These are phyloP conservation scores for Grapholita molesta DNA, from an alignment of 1,140 invertebrate species.

Conservation along the genomic window DNA sequence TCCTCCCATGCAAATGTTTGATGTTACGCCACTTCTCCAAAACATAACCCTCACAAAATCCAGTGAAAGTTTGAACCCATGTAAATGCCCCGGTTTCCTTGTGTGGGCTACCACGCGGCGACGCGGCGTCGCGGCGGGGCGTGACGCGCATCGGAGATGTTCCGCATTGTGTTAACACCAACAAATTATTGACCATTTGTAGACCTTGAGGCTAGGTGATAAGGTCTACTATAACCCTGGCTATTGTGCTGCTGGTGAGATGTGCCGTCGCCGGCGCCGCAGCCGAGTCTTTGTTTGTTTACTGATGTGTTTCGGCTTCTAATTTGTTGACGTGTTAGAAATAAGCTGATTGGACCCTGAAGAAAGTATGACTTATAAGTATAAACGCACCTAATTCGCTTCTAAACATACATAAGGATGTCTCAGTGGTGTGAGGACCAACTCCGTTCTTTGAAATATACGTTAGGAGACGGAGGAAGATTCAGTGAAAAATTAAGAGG, in stretches of 20 bases:
- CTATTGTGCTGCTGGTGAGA: background rate
- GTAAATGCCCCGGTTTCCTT: slow-evolving; percentile 26
- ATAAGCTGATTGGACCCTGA: background rate
- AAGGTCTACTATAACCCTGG: no score
- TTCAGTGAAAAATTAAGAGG: no score
- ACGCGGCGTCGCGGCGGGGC: slow-evolving; percentile 31
- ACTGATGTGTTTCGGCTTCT: background rate
- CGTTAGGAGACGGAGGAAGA: no score
- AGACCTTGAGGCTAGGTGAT: background rate
- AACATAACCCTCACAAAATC: slow-evolving; percentile 8
- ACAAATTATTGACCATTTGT: background rate
- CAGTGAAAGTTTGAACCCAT: slow-evolving; percentile 22
- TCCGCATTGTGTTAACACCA: slow-evolving; percentile 30
- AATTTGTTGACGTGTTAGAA: background rate
- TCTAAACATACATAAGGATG: no score
- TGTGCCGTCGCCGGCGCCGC: background rate
- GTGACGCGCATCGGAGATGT: slow-evolving; percentile 36
- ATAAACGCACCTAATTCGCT: no score
- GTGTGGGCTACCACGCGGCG: slow-evolving; percentile 38
- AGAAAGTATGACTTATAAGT: no score
- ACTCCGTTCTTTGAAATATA: no score
- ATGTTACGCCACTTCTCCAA: background rate
- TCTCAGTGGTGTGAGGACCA: no score
- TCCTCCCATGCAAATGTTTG: background rate
- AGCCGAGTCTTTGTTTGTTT: slow-evolving; percentile 28